Percentiles rank a stretch among this genome's conserved stretches.
These are phyloP conservation scores for Pollicipes pollicipes DNA, from an alignment of 1,140 invertebrate species.

Conservation along the genomic window DNA sequence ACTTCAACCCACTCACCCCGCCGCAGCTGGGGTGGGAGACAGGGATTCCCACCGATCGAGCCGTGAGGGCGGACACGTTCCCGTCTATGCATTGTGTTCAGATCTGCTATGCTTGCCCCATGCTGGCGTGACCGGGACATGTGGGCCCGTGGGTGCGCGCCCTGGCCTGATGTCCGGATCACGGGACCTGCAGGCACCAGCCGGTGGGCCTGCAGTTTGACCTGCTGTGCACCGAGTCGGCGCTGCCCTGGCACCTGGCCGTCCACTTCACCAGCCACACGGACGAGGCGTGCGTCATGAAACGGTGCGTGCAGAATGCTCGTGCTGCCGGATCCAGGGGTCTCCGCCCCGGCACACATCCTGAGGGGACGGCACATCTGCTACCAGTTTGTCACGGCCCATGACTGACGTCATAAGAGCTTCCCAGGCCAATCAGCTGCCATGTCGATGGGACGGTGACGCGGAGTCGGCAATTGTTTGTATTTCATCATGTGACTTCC, in stretches of 20 bases:
- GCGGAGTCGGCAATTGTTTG: background rate
- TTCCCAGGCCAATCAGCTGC: too few relatives aligned
- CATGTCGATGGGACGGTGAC: too few relatives aligned
- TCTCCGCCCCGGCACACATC: too few relatives aligned
- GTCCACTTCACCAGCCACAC: constrained; percentile 91
- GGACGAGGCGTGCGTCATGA: constrained; percentile 46
- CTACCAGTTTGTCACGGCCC: too few relatives aligned
- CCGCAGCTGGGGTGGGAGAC: too few relatives aligned
- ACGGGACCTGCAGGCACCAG: constrained; percentile 55
- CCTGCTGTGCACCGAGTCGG: constrained; percentile 47
- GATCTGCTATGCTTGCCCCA: constrained; percentile 6
- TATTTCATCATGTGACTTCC: constrained; percentile 7
- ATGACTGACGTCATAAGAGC: too few relatives aligned
- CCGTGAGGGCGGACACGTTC: background rate
- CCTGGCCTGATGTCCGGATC: constrained; percentile 7
- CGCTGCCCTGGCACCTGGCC: constrained; percentile 78
- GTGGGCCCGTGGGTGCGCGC: too few relatives aligned
- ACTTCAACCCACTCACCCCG: background rate
- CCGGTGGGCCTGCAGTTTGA: constrained; percentile 94
- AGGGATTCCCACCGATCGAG: background rate
- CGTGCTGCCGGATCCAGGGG: background rate
- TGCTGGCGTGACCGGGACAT: constrained; percentile 7
- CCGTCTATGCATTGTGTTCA: constrained; percentile 3
- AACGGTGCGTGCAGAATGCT: too few relatives aligned
- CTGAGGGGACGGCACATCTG: too few relatives aligned